phyloP scores from a whole-genome alignment of 2,113 vertebrate genomes.

The Lucifuga dentata region DNA sequence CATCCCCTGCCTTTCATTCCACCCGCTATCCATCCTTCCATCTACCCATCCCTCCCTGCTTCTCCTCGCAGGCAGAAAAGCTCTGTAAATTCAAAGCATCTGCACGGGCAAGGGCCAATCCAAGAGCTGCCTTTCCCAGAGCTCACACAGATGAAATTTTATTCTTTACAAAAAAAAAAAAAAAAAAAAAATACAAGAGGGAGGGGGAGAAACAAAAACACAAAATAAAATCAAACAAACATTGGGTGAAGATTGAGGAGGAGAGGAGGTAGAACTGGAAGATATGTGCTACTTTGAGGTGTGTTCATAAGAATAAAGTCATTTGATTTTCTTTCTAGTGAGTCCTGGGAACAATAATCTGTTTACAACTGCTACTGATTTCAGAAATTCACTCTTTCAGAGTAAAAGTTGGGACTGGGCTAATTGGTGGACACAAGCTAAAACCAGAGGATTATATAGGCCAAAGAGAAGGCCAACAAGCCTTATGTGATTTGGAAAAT shows the following conservation, averaged over 20 bases:
- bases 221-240: conserved; percentile 84
- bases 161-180: conserved; percentile 82
- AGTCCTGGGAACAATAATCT: conserved; percentile 45
- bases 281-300: conserved; percentile 56
- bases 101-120: conserved; percentile 77
- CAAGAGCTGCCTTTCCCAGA: conserved; percentile 75
- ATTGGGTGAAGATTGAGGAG: conserved; percentile 77
- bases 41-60: conserved; percentile 44
- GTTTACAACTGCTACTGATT: conserved; percentile 27
- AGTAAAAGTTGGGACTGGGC: neutral
- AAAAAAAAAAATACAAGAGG: conserved; percentile 76
- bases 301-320: conserved; percentile 68
- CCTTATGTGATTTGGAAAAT: neutral
- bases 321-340: conserved; percentile 61
- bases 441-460: neutral
- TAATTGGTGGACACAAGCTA: neutral
- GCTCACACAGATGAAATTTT: conserved; percentile 76
- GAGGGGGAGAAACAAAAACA: conserved; percentile 74
- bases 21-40: conserved; percentile 29
- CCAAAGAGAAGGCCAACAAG: neutral
- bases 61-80: conserved; percentile 71
- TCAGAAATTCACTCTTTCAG: neutral
- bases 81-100: conserved; percentile 85
- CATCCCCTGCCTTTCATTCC: conserved; percentile 26
- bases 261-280: conserved; percentile 64